A percentile compares a stretch with the other conserved stretches of the same genome.
These are phyloP conservation scores for Malurus elegans DNA, from an alignment of 2,113 vertebrate species.

Conservation along the genomic window DNA sequence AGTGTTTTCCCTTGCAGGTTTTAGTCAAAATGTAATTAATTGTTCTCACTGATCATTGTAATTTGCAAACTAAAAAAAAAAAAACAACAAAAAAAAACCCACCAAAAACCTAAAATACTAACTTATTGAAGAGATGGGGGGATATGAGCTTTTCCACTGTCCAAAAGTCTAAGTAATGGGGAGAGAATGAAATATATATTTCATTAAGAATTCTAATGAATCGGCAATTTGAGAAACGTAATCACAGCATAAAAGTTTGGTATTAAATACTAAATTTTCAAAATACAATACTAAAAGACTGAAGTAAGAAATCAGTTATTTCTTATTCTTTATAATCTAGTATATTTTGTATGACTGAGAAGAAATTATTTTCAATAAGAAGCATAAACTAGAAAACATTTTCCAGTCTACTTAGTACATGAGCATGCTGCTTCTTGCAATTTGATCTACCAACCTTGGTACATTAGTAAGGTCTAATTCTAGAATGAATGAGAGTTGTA, in stretches of 20 bases:
- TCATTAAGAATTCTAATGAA: background rate
- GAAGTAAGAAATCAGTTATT: background rate
- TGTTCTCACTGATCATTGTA: background rate
- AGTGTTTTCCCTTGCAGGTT: background rate
- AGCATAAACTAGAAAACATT: background rate
- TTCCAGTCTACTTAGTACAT: background rate
- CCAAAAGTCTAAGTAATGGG: background rate
- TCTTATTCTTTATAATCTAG: background rate
- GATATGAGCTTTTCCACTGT: background rate
- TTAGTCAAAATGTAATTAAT: background rate
- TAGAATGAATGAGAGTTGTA: background rate
- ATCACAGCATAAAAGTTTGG: background rate
- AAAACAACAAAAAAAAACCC: too few relatives aligned
- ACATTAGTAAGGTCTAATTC: background rate
- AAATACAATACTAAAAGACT: background rate
- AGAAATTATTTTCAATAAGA: background rate
- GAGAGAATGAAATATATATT: fast-evolving
- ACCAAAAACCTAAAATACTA: background rate
- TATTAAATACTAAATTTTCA: background rate
- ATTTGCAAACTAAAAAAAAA: background rate
- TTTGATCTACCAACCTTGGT: background rate
- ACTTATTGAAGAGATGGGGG: background rate
- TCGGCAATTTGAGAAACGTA: background rate
- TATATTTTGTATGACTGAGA: background rate
- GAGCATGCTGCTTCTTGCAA: background rate